These are phyloP conservation scores for Maniola jurtina DNA, from an alignment of 1,140 invertebrate genomes.

Conservation along the genomic window DNA sequence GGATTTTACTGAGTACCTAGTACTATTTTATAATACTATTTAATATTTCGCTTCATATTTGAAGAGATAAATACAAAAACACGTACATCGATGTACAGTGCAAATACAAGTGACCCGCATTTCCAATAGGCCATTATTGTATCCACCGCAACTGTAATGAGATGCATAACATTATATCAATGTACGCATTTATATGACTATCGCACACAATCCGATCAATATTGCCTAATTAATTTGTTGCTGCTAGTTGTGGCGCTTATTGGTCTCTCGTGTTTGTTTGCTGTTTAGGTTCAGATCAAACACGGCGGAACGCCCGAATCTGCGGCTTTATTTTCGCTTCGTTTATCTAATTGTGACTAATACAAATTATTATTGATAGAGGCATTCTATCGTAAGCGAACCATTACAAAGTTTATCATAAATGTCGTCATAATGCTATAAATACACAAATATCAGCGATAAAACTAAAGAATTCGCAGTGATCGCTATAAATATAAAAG, in stretches of 20 bases:
- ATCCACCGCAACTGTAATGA: constrained; percentile 63
- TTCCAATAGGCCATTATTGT: constrained; percentile 66
- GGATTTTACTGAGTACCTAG: too few species aligned
- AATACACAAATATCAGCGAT: neutral
- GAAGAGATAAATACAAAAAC: neutral
- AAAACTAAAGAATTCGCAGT: neutral
- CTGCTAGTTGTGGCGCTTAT: constrained; percentile 34
- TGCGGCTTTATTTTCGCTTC: constrained; percentile 8
- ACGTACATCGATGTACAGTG: constrained; percentile 3
- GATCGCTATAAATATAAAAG: constrained; percentile 6
- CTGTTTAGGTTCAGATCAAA: constrained; percentile 8
- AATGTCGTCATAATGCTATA: neutral
- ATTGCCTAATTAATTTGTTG: constrained; percentile 62
- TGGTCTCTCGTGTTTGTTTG: constrained; percentile 25
- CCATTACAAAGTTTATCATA: constrained; percentile 1
- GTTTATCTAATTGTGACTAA: constrained; percentile 9
- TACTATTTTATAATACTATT: neutral
- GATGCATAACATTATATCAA: constrained; percentile 52
- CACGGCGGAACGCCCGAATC: neutral
- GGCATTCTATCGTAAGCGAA: neutral
- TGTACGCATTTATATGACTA: constrained; percentile 46
- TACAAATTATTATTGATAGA: neutral
- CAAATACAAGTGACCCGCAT: constrained; percentile 62
- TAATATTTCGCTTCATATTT: neutral
- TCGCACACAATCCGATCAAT: constrained; percentile 63